Base-by-base conservation (phyloP, 2,888 invertebrate species). In the Leistus spinibarbis region DNA sequence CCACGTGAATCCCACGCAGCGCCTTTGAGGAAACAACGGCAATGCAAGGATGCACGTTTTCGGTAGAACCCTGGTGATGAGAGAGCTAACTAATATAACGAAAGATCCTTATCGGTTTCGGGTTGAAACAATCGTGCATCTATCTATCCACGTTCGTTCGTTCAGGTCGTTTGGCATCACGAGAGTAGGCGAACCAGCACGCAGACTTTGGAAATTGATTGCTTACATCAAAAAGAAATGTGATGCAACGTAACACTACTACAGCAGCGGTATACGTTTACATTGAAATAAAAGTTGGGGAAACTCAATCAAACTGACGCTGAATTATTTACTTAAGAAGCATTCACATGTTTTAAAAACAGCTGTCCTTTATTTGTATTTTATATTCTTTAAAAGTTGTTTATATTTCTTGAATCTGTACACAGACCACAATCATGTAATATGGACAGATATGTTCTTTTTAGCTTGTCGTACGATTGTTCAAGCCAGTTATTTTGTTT, bases 161-260 rank as follows among this genome's bases (percentile, higher is more conserved):
- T 16, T 10, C 60, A 16, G 19, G 19, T 0, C 20, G 60, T 20
- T 19, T 56, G 56, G 56, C 56, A 16, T 56, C 17, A 19, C 56
- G 17, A 19, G 56, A 19, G 17, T 56, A 19, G 56, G 56, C 40
- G 40, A 40, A 40, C 56, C 56, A 19, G 56, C 17, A 19, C 19
- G 17, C 60, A 19, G 60, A 20, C 40, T 40, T 40, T 13, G 40
- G 20, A 22, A 67, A 73, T 73, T 73, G 73, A 73, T 73, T 73
- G 73, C 73, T 73, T 73, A 73, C 73, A 73, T 73, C 73, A 73
- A 60, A 62, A 73, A 73, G 73, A 73, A 73, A 73, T 73, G 73
- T 73, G 73, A 73, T 73, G 73, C 73, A 73, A 73, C 73, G n/a
- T n/a, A n/a, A n/a, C n/a, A n/a, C n/a, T n/a, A n/a, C n/a, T n/a